Evolutionary conservation across 2,888 invertebrate species (phyloP).

Genomic region (Drosophila recens): DNA sequence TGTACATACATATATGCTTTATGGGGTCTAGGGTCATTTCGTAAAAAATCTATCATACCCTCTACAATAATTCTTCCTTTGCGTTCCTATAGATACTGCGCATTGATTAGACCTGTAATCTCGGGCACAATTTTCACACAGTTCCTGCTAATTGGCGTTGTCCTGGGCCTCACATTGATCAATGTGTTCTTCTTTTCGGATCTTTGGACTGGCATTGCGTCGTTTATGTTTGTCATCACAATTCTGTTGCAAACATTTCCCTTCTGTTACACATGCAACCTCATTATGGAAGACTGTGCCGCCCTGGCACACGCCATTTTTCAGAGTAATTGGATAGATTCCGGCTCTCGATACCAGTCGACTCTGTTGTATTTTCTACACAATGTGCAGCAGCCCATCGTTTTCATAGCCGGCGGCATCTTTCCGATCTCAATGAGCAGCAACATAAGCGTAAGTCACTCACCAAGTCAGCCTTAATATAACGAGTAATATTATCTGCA

Average conservation of each 20-base stretch:
- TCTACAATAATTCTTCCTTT: background rate
- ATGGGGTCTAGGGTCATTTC: too few relatives aligned
- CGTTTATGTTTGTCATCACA: slow-evolving; percentile 53
- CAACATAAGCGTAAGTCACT: slow-evolving; percentile 67
- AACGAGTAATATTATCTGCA: background rate
- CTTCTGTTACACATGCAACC: slow-evolving; percentile 75
- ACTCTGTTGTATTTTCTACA: slow-evolving; percentile 70
- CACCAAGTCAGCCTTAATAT: background rate
- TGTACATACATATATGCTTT: too few relatives aligned
- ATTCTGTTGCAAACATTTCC: slow-evolving; percentile 74
- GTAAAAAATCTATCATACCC: too few relatives aligned
- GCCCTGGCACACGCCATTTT: slow-evolving; percentile 64
- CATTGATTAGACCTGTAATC: slow-evolving; percentile 66
- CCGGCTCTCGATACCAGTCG: slow-evolving; percentile 59
- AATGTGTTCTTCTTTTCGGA: slow-evolving; percentile 70
- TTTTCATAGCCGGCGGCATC: slow-evolving; percentile 67
- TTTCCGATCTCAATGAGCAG: slow-evolving; percentile 67
- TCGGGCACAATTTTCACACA: slow-evolving; percentile 76
- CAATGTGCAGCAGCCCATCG: slow-evolving; percentile 66
- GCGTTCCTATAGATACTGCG: slow-evolving; percentile 47
- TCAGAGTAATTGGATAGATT: slow-evolving; percentile 75
- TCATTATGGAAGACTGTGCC: slow-evolving; percentile 70
- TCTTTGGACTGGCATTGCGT: slow-evolving; percentile 63
- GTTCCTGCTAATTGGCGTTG: slow-evolving; percentile 68
- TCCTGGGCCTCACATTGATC: slow-evolving; percentile 68